Base-by-base conservation (phyloP, 2,113 vertebrate species). In the Gobio gobio region DNA sequence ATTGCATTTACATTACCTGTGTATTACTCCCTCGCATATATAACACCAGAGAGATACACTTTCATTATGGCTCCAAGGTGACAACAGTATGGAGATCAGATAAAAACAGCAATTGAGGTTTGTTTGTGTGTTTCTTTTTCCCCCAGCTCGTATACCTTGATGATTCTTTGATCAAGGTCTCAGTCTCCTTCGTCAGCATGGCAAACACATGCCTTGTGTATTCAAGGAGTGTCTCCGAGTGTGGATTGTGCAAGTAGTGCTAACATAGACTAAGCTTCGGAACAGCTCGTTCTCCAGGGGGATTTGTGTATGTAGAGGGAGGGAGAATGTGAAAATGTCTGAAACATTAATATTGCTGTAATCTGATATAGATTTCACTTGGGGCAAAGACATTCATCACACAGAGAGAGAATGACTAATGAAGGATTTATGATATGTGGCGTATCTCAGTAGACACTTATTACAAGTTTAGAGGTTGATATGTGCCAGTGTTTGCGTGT, bases 341-440 rank as follows among this genome's bases (percentile, higher is more conserved):
- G 78, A 77, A 85, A 85, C 72, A 77, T 82, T 77, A 85, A 82
- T 84, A 81, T 59, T 58, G 68, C 79, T 68, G 82, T 76, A 85
- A 85, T 85, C 72, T 78, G 72, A 82, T 87, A 47, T 82, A 51
- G 83, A 64, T 82, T 82, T 87, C 66, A 75, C 76, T 75, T 72
- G 33, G 72, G 82, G 84, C 26, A 45, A 61, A 22, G 33, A 74
- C 51, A 87, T 87, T 87, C 66, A 87, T 79, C 64, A 83, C 9
- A 4, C 73, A 58, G 36, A 54, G 49, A 70, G 74, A 64, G 76
- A 78, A 82, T 85, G 78, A 82, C 86, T 87, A 85, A 85, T 85
- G 83, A 85, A 87, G 86, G 73, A 87, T 87, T 87, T 87, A 87
- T 87, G 83, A 87, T 85, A 79, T 82, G 72, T 73, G 78, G 78